phyloP scores from a whole-genome alignment of 2,888 invertebrate species.

The Amiota minor region DNA sequence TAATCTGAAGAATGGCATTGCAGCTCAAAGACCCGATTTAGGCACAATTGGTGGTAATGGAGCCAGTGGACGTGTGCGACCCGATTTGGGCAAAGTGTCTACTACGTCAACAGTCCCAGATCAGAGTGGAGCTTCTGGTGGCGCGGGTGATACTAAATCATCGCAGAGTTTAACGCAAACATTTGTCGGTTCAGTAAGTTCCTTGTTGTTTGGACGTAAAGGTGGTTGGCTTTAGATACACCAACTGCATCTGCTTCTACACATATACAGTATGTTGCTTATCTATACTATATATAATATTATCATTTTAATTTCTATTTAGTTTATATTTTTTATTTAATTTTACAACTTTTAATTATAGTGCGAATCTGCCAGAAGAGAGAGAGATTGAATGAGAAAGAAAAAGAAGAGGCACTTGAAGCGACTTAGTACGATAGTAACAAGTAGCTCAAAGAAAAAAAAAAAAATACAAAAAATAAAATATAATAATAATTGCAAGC shows the following conservation, averaged over 20 bases:
- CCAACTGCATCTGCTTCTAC: neutral
- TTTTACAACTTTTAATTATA: neutral
- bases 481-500: too few species aligned
- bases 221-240: constrained; percentile 82
- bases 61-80: constrained; percentile 72
- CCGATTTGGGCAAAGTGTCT: constrained; percentile 65
- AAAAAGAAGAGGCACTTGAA: too few species aligned
- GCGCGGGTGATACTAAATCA: constrained; percentile 27
- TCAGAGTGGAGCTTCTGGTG: constrained; percentile 49
- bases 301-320: neutral
- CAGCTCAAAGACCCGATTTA: constrained; percentile 76
- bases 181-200: constrained; percentile 84
- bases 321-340: constrained; percentile 6
- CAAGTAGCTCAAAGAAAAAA: too few species aligned
- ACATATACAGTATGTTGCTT: neutral
- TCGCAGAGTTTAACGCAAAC: constrained; percentile 72
- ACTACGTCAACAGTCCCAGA: constrained; percentile 61
- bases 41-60: constrained; percentile 74
- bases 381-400: too few species aligned
- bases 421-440: too few species aligned
- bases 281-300: neutral
- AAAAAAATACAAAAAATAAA: too few species aligned
- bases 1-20: constrained; percentile 75
- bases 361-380: neutral
- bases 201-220: constrained; percentile 87